Conservation (phyloP, 1,140 invertebrate species). For the Harpegnathos saltator region DNA sequence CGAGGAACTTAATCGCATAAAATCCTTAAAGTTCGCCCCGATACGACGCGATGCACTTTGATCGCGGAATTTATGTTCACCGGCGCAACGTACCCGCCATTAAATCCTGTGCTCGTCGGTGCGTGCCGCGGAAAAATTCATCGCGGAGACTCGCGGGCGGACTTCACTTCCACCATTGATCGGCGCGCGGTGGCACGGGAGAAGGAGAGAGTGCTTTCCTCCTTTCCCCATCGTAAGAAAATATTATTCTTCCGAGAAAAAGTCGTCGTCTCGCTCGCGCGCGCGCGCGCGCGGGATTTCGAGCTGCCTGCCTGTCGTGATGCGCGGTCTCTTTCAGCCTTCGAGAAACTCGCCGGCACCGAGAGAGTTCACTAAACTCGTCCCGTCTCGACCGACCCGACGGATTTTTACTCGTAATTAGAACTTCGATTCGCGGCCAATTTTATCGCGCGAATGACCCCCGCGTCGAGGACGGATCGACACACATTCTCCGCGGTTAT, state of each 20-base stretch:
- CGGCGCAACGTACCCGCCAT: constrained; percentile 74
- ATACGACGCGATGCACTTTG: constrained; percentile 76
- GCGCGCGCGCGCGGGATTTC: constrained; percentile 37
- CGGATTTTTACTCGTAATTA: constrained; percentile 38
- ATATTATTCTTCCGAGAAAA: constrained; percentile 76
- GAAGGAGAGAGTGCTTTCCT: constrained; percentile 69
- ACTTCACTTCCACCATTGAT: constrained; percentile 67
- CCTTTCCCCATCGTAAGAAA: constrained; percentile 69
- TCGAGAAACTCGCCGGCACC: constrained; percentile 31
- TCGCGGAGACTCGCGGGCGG: constrained; percentile 67
- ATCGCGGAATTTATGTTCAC: constrained; percentile 78
- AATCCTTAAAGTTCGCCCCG: constrained; percentile 77
- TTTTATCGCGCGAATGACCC: not conserved
- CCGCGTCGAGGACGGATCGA: not conserved
- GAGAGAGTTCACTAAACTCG: constrained; percentile 17
- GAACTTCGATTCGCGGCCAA: constrained; percentile 11
- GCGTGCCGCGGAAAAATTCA: constrained; percentile 77
- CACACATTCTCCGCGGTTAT: not conserved
- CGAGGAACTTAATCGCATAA: constrained; percentile 77
- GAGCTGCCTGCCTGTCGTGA: constrained; percentile 7
- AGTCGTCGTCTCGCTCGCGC: too few relatives aligned
- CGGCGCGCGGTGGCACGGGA: constrained; percentile 50
- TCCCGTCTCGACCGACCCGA: not conserved
- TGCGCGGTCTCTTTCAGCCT: constrained; percentile 6
- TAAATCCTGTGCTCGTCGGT: constrained; percentile 74